Conservation (phyloP, 1,140 invertebrate genomes). For the Delia radicum region DNA sequence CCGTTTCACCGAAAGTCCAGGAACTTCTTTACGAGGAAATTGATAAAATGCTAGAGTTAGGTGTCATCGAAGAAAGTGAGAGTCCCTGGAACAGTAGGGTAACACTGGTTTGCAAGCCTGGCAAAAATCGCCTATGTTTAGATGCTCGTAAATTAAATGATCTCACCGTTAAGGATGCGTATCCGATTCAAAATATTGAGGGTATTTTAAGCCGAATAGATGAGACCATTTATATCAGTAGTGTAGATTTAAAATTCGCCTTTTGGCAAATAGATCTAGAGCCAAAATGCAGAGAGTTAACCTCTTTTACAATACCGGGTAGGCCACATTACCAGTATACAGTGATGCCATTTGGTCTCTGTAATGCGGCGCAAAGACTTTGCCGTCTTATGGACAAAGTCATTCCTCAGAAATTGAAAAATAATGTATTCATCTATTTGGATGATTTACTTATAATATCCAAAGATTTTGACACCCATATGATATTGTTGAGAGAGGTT, state of each 20-base stretch:
- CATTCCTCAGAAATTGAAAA: constrained; percentile 34
- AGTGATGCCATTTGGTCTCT: constrained; percentile 56
- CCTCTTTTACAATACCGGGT: constrained; percentile 56
- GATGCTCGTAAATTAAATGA: constrained; percentile 31
- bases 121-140: constrained; percentile 29
- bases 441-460: constrained; percentile 59
- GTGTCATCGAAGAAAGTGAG: constrained; percentile 28
- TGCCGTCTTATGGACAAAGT: constrained; percentile 52
- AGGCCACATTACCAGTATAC: constrained; percentile 43
- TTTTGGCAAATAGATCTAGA: constrained; percentile 51
- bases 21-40: constrained; percentile 3
- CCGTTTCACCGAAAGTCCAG: constrained; percentile 10
- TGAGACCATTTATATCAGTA: constrained; percentile 35
- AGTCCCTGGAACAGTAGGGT: constrained; percentile 32
- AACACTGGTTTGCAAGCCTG: constrained; percentile 24
- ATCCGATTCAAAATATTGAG: constrained; percentile 31
- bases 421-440: constrained; percentile 47
- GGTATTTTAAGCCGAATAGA: constrained; percentile 28
- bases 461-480: constrained; percentile 53
- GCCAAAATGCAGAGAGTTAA: constrained; percentile 43
- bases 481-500: constrained; percentile 41
- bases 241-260: constrained; percentile 47
- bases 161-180: constrained; percentile 29
- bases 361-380: constrained; percentile 57
- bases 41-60: constrained; percentile 25